phyloP scores from a whole-genome alignment of 2,797 vertebrate genomes.

The Tokudaia tokunoshimensis region DNA sequence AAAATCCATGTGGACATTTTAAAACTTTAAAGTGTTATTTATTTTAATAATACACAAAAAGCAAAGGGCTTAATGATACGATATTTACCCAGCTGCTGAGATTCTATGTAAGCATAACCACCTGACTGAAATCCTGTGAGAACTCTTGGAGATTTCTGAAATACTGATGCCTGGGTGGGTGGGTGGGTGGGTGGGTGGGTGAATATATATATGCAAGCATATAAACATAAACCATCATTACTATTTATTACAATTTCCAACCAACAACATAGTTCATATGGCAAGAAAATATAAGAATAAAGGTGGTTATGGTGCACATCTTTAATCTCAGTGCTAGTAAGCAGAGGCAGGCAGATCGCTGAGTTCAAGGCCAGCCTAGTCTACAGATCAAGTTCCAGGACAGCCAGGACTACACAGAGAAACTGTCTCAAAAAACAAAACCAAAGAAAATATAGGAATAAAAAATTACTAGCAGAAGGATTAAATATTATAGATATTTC shows the following conservation, averaged over 20 bases:
- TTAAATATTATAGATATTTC: constrained; percentile 49
- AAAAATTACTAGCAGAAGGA: constrained; percentile 37
- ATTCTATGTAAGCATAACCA: background rate
- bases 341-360: background rate
- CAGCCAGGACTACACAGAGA: background rate
- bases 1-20: constrained; percentile 27
- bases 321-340: background rate
- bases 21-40: constrained; percentile 33
- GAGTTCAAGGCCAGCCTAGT: background rate
- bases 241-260: constrained; percentile 60
- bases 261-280: constrained; percentile 23
- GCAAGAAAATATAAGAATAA: constrained; percentile 50
- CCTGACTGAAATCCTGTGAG: constrained; percentile 5
- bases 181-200: background rate
- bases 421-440: background rate
- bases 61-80: background rate
- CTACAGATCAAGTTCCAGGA: background rate
- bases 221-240: constrained; percentile 51
- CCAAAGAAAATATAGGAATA: constrained; percentile 46
- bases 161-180: constrained; percentile 23
- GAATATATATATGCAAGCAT: no score
- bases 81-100: background rate
- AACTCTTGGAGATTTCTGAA: constrained; percentile 45
- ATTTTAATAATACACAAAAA: constrained; percentile 24
- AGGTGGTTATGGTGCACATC: background rate